Evolutionary conservation across 2,113 vertebrate species (phyloP).

Genomic region (Mormoops blainvillei): DNA sequence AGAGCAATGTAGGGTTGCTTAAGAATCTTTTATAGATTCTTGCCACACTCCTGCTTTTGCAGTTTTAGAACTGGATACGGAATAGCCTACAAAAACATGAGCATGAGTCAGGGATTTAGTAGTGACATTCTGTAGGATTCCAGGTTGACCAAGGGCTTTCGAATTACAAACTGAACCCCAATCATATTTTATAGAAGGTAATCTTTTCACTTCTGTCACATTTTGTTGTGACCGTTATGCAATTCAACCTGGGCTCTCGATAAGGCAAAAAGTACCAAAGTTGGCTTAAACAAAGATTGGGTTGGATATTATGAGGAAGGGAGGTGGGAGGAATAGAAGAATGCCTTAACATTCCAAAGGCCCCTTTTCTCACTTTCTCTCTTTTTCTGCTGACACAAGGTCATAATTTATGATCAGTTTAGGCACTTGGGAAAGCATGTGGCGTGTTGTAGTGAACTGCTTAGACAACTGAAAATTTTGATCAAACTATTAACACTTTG

Average conservation of each 20-base stretch:
- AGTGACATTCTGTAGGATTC: background rate
- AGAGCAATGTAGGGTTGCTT: conserved; percentile 8
- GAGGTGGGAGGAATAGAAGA: background rate
- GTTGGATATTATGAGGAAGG: background rate
- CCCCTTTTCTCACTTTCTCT: background rate
- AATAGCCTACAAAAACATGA: background rate
- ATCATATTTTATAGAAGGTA: background rate
- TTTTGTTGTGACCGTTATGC: background rate
- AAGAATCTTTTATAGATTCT: background rate
- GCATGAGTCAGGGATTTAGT: background rate
- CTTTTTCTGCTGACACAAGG: background rate
- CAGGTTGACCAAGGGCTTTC: background rate
- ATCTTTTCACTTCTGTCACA: background rate
- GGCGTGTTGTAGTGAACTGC: background rate
- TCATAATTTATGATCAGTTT: background rate
- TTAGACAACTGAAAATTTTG: background rate
- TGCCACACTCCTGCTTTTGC: background rate
- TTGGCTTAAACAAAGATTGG: background rate
- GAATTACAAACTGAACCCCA: background rate
- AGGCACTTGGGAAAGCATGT: background rate
- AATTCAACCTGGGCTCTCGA: background rate
- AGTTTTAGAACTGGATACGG: background rate
- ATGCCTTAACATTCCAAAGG: background rate
- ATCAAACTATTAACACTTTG: background rate
- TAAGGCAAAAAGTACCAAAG: background rate